phyloP scores from a whole-genome alignment of 1,140 invertebrate genomes.

The Danaus melanippus region DNA sequence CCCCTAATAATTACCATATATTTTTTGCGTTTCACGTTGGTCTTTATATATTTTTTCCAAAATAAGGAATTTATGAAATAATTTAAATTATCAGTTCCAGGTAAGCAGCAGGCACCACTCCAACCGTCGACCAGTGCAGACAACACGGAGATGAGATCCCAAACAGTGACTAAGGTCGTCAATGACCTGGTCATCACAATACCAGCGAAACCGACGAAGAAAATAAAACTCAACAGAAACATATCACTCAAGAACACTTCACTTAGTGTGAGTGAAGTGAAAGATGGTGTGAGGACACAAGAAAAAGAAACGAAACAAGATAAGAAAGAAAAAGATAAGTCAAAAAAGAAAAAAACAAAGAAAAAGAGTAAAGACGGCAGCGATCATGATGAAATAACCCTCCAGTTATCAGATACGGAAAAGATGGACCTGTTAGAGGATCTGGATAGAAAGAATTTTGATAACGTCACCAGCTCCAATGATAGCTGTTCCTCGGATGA shows the following conservation, averaged over 20 bases:
- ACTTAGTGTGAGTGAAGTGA: conserved; percentile 6
- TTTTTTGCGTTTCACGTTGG: neutral
- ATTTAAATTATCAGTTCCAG: conserved; percentile 10
- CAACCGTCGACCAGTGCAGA: conserved; percentile 14
- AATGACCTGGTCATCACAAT: conserved; percentile 55
- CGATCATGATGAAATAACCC: conserved; percentile 64
- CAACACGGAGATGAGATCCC: too few species aligned
- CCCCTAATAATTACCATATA: conserved; percentile 16
- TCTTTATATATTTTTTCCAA: neutral
- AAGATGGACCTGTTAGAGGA: conserved; percentile 69
- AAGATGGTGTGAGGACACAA: neutral
- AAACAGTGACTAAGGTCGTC: conserved; percentile 39
- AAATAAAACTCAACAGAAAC: conserved; percentile 65
- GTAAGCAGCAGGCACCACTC: conserved; percentile 3
- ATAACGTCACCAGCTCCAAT: conserved; percentile 23
- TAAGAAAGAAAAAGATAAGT: conserved; percentile 42
- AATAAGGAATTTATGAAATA: conserved; percentile 2
- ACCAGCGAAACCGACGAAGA: conserved; percentile 39
- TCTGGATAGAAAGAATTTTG: conserved; percentile 47
- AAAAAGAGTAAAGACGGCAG: conserved; percentile 39
- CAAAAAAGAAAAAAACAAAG: conserved; percentile 40
- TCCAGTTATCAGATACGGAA: conserved; percentile 65
- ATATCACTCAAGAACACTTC: conserved; percentile 19
- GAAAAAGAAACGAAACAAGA: conserved; percentile 22
- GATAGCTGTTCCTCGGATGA: too few species aligned